These are phyloP conservation scores for Leucosticte australis DNA, from an alignment of 2,113 vertebrate genomes.

Conservation along the genomic window DNA sequence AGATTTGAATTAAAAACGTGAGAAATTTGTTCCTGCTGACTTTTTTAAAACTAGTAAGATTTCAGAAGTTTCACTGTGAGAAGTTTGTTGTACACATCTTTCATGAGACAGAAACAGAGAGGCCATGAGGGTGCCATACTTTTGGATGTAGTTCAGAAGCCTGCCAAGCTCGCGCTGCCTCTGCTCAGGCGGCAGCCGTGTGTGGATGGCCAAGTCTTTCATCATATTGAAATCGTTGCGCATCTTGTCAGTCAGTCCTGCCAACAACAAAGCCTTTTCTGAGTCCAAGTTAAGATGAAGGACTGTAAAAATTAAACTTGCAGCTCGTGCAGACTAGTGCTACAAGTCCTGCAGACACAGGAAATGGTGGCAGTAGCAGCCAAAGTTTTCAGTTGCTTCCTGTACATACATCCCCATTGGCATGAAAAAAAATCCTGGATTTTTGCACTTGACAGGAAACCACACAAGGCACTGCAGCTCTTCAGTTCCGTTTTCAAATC, in stretches of 20 bases:
- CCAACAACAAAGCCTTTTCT: background rate
- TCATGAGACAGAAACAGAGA: fast-evolving
- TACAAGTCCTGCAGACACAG: fast-evolving
- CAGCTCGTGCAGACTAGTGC: background rate
- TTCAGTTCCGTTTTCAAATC: background rate
- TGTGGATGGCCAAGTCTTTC: constrained; percentile 87
- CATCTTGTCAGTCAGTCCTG: constrained; percentile 93
- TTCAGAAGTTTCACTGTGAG: background rate
- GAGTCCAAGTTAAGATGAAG: background rate
- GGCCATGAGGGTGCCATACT: constrained; percentile 56
- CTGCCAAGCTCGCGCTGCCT: constrained; percentile 80
- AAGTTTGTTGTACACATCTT: background rate
- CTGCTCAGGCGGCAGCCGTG: constrained; percentile 83
- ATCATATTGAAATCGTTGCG: constrained; percentile 87
- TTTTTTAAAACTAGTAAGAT: background rate
- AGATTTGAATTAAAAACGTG: background rate
- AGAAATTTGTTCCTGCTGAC: background rate
- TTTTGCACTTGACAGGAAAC: background rate
- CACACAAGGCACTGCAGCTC: background rate
- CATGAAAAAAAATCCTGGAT: background rate
- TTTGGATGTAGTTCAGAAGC: constrained; percentile 80
- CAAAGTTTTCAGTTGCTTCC: background rate
- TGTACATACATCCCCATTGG: background rate
- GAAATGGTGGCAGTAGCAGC: background rate
- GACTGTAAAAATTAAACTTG: background rate